phyloP scores from a whole-genome alignment of 2,888 invertebrate species.

The Hydrotaea cyrtoneurina region DNA sequence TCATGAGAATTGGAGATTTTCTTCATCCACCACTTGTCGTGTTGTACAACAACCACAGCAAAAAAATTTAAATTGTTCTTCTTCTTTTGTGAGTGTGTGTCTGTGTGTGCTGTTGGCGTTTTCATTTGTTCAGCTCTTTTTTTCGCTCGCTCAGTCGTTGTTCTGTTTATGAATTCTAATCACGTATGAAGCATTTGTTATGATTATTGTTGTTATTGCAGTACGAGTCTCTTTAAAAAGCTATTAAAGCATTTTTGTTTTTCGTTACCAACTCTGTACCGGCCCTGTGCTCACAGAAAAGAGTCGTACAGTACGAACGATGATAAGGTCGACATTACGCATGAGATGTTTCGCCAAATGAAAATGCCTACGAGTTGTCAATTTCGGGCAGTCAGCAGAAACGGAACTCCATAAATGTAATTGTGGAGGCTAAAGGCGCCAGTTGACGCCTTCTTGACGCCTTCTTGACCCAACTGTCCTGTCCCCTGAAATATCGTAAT shows the following conservation, averaged over 20 bases:
- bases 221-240: conserved; percentile 57
- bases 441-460: too few relatives aligned
- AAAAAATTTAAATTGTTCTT: conserved; percentile 23
- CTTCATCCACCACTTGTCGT: not conserved
- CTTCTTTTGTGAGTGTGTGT: conserved; percentile 9
- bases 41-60: not conserved
- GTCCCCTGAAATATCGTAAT: too few relatives aligned
- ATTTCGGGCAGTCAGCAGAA: too few relatives aligned
- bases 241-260: conserved; percentile 51
- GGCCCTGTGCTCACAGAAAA: conserved; percentile 7
- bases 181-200: conserved; percentile 65
- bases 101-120: not conserved
- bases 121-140: conserved; percentile 25
- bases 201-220: conserved; percentile 56
- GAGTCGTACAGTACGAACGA: not conserved
- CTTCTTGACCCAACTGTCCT: too few relatives aligned
- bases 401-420: too few relatives aligned
- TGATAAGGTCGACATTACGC: not conserved
- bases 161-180: conserved; percentile 47
- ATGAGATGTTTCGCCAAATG: not conserved
- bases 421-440: too few relatives aligned
- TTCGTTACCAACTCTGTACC: not conserved
- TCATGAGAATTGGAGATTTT: conserved; percentile 46
- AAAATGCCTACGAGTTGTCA: too few relatives aligned
- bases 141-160: not conserved